Evolutionary conservation across 1,140 invertebrate species (phyloP), one percentile per base, ranked within the genome.

Genomic region (Papilio dardanus): DNA sequence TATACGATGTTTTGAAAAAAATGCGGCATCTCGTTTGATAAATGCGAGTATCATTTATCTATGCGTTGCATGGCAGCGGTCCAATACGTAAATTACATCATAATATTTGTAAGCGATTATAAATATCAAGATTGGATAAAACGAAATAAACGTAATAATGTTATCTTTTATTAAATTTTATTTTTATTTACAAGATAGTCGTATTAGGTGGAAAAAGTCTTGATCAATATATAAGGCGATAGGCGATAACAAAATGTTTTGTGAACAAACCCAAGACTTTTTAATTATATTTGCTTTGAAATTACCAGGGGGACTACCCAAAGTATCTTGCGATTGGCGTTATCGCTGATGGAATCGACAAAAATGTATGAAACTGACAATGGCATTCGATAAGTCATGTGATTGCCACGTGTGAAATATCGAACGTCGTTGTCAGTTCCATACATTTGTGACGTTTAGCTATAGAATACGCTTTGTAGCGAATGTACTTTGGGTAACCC

Each of bases 31-130:
- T n/a, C 68, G 37, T 35, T 71, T 71, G 68, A 71, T 71, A 46
- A 46, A 71, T 71, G 68, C 68, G 28, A 46, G 37, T 42, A n/a
- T 73, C 35, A 58, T 54, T 73, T 31, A 58, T 73, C 71, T 73
- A 73, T 37, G 50, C 8, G 28, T 73, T 54, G 50, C 71, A 35
- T 73, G 71, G 71, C 71, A 73, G 30, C 46, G n/a, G 3, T 33
- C 71, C 71, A 73, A 73, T 73, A 35, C 46, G 71, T 58, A 54
- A 73, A 73, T 73, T 73, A 54, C 71, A 58, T 73, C 71, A 73
- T 37, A 73, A 54, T 31, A 42, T 50, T 46, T 71, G 68, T 73
- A 54, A 58, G 71, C 71, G 71, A 73, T 58, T 73, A 73, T 71
- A 50, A 50, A 71, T 54, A 71, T 71, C 69, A 71, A 50, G 69